A percentile compares a stretch with the other conserved stretches of the same genome.
phyloP scores from a whole-genome alignment of 64 coral and sea anemone genomes.

The Hydrozoanthus tunicans region DNA sequence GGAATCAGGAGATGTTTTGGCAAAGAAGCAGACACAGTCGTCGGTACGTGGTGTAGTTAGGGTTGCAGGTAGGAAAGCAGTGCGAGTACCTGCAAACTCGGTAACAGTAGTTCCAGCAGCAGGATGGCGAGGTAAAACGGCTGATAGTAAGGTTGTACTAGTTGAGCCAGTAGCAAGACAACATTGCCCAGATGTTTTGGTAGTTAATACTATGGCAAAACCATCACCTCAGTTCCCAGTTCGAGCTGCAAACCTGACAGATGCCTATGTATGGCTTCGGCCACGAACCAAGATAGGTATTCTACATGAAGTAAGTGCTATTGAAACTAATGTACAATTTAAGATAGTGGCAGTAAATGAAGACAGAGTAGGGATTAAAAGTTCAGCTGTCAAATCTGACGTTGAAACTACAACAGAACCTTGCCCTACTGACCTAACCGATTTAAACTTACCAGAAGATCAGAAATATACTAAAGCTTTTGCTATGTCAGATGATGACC shows the following conservation, averaged over 20 bases:
- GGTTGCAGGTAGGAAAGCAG: not conserved
- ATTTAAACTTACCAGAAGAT: no score
- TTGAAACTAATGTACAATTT: not conserved
- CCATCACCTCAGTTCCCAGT: not conserved
- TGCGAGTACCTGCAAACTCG: not conserved
- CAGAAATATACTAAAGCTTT: constrained; percentile 5
- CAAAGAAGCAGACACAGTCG: not conserved
- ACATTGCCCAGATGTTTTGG: not conserved
- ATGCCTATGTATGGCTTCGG: not conserved
- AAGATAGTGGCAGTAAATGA: not conserved
- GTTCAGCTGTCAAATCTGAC: no score
- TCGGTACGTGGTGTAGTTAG: not conserved
- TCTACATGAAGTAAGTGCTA: not conserved
- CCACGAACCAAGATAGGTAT: not conserved
- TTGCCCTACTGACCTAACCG: no score
- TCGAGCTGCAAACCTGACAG: not conserved
- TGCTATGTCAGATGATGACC: constrained; percentile 7
- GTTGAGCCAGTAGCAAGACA: not conserved
- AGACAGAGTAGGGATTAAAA: not conserved
- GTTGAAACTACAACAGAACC: no score
- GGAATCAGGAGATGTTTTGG: no score
- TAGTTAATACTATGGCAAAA: not conserved
- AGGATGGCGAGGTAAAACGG: not conserved
- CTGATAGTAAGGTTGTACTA: not conserved
- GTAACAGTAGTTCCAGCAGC: not conserved